Conservation (phyloP, 2,888 invertebrate genomes). For the Zele albiditarsus region DNA sequence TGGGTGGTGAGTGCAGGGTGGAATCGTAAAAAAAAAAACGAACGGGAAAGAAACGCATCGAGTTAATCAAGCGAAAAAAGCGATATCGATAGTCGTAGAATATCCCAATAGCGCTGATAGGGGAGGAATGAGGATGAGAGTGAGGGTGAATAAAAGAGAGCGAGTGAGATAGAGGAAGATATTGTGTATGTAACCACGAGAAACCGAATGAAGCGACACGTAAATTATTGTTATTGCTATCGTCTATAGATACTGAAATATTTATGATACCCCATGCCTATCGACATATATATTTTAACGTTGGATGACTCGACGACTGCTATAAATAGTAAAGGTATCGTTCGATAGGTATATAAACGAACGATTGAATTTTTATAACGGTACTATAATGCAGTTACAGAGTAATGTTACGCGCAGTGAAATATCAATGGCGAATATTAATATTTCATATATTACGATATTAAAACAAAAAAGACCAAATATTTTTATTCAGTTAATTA, state of each 20-base stretch:
- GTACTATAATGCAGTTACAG: not conserved
- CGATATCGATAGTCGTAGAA: conserved; percentile 53
- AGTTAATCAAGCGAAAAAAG: conserved; percentile 55
- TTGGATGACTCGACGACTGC: not conserved
- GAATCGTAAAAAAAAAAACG: conserved; percentile 37
- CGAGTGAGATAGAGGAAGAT: conserved; percentile 11
- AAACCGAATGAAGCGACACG: conserved; percentile 38
- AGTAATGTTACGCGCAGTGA: not conserved
- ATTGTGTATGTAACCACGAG: conserved; percentile 34
- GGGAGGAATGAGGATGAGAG: not conserved
- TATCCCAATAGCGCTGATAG: conserved; percentile 33
- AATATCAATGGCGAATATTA: not conserved
- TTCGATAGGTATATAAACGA: not conserved
- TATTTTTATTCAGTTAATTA: no score
- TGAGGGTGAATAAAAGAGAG: not conserved
- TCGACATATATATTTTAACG: not conserved
- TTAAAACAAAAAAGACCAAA: no score
- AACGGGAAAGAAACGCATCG: conserved; percentile 24
- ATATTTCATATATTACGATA: not conserved
- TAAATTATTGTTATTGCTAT: conserved; percentile 40
- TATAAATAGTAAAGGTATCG: not conserved
- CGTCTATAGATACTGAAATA: conserved; percentile 31
- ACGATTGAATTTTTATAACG: conserved; percentile 11
- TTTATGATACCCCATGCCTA: not conserved
- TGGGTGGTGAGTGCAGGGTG: conserved; percentile 3